Conservation (phyloP, 2,888 invertebrate species). For the Ligdia adustata region DNA sequence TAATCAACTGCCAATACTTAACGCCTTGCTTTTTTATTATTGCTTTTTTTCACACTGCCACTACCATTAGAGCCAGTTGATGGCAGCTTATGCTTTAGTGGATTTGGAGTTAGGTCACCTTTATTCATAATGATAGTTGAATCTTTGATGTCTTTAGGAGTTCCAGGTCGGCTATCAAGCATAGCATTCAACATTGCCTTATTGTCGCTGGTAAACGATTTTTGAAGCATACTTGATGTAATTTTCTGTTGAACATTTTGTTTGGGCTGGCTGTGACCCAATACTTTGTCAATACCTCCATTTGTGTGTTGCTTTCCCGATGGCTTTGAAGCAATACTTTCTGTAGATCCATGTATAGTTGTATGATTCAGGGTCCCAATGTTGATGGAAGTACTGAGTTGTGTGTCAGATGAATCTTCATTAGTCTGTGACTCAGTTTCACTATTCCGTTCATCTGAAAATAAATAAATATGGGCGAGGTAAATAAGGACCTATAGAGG, state of each 20-base stretch:
- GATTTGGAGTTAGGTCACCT: conserved; percentile 68
- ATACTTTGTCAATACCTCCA: conserved; percentile 69
- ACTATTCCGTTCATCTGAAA: conserved; percentile 91
- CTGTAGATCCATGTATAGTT: conserved; percentile 78
- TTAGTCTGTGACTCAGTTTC: conserved; percentile 94
- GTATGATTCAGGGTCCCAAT: conserved; percentile 75
- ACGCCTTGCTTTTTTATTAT: conserved; percentile 92
- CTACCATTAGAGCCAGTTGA: conserved; percentile 60
- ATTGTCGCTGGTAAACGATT: conserved; percentile 69
- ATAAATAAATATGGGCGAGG: conserved; percentile 7
- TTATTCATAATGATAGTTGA: conserved; percentile 60
- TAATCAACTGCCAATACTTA: too few species aligned
- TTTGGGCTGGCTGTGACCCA: conserved; percentile 65
- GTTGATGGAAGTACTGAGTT: conserved; percentile 79
- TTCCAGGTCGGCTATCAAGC: conserved; percentile 74
- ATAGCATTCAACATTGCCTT: conserved; percentile 67
- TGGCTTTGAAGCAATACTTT: conserved; percentile 77
- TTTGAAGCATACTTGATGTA: conserved; percentile 70
- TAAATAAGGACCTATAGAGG: background rate
- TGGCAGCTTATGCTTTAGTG: conserved; percentile 80
- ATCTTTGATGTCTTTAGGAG: conserved; percentile 76
- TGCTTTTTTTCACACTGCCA: conserved; percentile 88
- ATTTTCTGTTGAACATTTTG: conserved; percentile 73
- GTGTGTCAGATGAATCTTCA: conserved; percentile 89
- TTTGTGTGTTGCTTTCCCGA: conserved; percentile 80